A percentile compares a stretch with the other conserved stretches of the same genome.
Evolutionary conservation across 2,113 vertebrate genomes (phyloP).

Genomic region (Donacobius atricapilla): DNA sequence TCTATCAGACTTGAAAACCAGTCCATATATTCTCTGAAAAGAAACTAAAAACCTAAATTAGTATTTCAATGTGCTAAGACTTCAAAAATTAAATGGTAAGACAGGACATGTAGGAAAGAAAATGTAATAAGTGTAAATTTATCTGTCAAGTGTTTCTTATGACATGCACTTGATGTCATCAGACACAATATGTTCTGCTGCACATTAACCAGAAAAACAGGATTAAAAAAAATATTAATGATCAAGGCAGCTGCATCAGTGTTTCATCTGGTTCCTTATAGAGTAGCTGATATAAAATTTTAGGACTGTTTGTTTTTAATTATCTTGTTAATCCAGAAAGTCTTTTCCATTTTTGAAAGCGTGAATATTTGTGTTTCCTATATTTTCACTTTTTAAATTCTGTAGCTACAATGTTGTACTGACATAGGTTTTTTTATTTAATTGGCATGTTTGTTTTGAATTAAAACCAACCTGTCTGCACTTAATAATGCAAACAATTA

Average conservation of each 20-base stretch:
- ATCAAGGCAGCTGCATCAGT: not conserved
- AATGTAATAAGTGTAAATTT: not conserved
- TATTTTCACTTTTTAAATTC: not conserved
- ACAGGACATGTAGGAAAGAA: not conserved
- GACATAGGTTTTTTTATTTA: not conserved
- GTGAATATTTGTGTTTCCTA: not conserved
- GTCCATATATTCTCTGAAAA: not conserved
- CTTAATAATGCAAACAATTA: conserved; percentile 56
- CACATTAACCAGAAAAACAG: conserved; percentile 11
- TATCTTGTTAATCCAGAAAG: not conserved
- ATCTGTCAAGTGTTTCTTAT: not conserved
- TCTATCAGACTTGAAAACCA: not conserved
- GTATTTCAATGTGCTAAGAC: not conserved
- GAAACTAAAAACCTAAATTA: not conserved
- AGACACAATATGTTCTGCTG: not conserved
- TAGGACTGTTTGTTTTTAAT: not conserved
- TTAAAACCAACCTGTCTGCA: conserved; percentile 42
- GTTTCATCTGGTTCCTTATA: not conserved
- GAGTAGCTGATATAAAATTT: not conserved
- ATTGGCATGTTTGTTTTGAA: conserved; percentile 51
- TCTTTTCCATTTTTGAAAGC: not conserved
- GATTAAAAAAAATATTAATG: not conserved
- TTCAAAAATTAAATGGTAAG: not conserved
- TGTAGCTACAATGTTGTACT: not conserved
- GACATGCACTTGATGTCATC: not conserved